These are phyloP conservation scores for Excalfactoria chinensis DNA, from an alignment of 2,113 vertebrate genomes.

Conservation along the genomic window DNA sequence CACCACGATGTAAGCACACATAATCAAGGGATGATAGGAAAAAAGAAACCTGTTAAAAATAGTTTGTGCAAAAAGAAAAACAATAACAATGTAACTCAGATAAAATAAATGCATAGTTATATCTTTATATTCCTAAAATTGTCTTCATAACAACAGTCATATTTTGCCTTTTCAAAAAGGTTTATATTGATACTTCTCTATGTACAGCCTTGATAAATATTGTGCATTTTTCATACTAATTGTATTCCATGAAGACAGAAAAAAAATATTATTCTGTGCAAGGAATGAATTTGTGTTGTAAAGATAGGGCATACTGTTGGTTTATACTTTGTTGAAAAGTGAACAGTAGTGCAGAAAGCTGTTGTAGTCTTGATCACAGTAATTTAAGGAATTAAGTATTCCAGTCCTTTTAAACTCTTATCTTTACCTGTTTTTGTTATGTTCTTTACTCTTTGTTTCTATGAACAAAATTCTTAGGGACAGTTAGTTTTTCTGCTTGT, in stretches of 20 bases:
- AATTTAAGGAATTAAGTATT: conserved; percentile 28
- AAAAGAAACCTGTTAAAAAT: not conserved
- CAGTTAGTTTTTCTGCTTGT: not conserved
- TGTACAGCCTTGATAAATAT: not conserved
- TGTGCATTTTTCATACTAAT: conserved; percentile 38
- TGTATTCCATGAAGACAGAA: conserved; percentile 37
- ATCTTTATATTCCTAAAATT: not conserved
- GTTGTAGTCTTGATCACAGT: not conserved
- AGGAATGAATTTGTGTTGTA: conserved; percentile 28
- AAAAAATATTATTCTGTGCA: conserved; percentile 36
- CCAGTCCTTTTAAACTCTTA: not conserved
- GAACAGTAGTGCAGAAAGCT: not conserved
- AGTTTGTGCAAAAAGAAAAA: not conserved
- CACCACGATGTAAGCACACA: not conserved
- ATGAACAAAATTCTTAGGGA: not conserved
- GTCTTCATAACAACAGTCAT: not conserved
- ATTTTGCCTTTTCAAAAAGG: not conserved
- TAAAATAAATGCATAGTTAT: not conserved
- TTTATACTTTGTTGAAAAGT: conserved; percentile 38
- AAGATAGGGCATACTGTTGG: not conserved
- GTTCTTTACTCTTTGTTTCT: not conserved
- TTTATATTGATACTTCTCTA: not conserved
- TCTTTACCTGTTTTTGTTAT: not conserved
- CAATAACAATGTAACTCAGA: not conserved
- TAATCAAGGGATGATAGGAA: not conserved